Evolutionary conservation across 2,888 invertebrate genomes (phyloP).

Genomic region (Podabrus alpinus): DNA sequence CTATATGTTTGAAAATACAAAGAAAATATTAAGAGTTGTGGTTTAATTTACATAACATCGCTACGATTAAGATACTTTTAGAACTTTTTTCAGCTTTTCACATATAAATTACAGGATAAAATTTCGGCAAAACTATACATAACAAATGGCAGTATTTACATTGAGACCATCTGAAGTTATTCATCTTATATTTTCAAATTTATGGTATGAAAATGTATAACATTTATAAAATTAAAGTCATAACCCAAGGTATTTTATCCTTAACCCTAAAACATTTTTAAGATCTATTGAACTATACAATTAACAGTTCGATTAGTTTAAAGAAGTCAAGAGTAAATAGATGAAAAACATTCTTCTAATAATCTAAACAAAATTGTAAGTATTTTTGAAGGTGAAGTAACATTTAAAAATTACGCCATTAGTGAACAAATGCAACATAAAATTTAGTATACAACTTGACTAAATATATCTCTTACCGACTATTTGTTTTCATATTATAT

Average conservation of each 20-base stretch:
- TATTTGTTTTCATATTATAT: neutral
- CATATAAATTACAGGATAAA: neutral
- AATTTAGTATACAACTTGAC: neutral
- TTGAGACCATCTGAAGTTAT: neutral
- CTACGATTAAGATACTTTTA: slow-evolving; percentile 1
- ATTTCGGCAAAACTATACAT: slow-evolving; percentile 1
- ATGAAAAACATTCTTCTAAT: neutral
- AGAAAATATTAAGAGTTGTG: slow-evolving; percentile 15
- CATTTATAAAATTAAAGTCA: slow-evolving; percentile 2
- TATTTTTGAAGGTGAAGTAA: neutral
- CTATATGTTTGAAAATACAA: slow-evolving; percentile 16
- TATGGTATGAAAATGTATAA: slow-evolving; percentile 2
- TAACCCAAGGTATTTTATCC: neutral
- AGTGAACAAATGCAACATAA: neutral
- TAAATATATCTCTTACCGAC: neutral
- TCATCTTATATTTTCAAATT: neutral
- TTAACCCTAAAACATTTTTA: slow-evolving; percentile 2
- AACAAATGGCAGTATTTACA: slow-evolving; percentile 12
- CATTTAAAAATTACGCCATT: neutral
- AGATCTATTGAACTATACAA: neutral
- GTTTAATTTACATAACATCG: slow-evolving; percentile 6
- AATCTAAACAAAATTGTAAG: neutral
- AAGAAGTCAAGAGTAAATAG: neutral
- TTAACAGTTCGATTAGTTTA: neutral
- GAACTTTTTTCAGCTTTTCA: slow-evolving; percentile 1